Base-by-base conservation (phyloP, 1,140 invertebrate species). In the Acromyrmex charruanus region DNA sequence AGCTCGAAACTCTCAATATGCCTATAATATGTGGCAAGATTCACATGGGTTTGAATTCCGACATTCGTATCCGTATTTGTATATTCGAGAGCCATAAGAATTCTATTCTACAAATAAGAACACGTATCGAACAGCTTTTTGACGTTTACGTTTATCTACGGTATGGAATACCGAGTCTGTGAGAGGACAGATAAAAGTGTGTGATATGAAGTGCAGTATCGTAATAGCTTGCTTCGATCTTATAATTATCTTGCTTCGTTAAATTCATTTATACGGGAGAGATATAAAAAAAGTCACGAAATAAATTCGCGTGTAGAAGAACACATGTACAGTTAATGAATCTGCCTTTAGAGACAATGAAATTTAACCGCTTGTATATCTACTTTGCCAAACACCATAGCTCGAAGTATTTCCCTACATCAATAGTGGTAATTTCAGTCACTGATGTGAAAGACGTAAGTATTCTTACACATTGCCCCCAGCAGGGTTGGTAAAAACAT, bases 391-490 rank as follows among this genome's bases (percentile, higher is more conserved):
- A 90, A 82, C 59, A 59, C 55, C 53, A 59, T 75, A 58, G 39
- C 74, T 81, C 35, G 14, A 72, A 82, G 39, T 58, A 77, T 14
- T 65, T 53, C 53, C n/a, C 49, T 61, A 81, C 58, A 63, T 89
- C 55, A 53, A 69, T 66, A 74, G 14, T 21, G 14, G 18, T 81
- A 59, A 53, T 89, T 77, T 81, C 91, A 88, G 89, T 91, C 89
- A 92, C 77, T 91, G 92, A 89, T 89, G 88, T 92, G 89, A 94
- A 93, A 94, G 88, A 92, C 87, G 86, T 90, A 82, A 90, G 77
- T 88, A 88, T 93, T 87, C 58, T 82, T 87, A 92, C 89, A 90
- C 88, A 89, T 89, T 87, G 77, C 75, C 86, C 86, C 44, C 4
- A 3, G 31, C 35, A 39, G 35, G 6, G 7, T 39, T 39, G 35